Percentiles rank a stretch among this genome's conserved stretches.
Conservation (phyloP, 2,888 invertebrate species). For the Athalia cordata region DNA sequence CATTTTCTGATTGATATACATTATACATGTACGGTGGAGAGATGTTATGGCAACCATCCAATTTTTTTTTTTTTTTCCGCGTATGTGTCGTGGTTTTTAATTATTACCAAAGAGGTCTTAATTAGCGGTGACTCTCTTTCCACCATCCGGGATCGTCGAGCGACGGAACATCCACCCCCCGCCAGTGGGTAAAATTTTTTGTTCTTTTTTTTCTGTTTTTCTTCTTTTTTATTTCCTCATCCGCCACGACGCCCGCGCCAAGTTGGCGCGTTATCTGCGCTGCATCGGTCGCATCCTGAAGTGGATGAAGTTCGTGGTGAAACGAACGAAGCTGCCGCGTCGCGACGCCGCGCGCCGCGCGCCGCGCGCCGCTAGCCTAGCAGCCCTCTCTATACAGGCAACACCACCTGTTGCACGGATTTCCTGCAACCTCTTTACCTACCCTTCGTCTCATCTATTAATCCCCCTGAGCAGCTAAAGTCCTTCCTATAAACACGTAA, state of each 20-base stretch:
- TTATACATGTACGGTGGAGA: too few relatives aligned
- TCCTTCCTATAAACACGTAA: not conserved
- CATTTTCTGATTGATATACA: too few relatives aligned
- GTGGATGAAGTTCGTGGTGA: not conserved
- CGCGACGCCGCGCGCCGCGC: conserved; percentile 43
- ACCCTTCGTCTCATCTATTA: conserved; percentile 49
- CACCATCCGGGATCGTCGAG: too few relatives aligned
- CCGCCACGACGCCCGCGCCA: not conserved
- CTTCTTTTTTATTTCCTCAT: not conserved
- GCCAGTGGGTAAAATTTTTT: too few relatives aligned
- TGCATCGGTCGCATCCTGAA: conserved; percentile 31
- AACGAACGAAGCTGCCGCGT: not conserved
- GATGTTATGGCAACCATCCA: too few relatives aligned
- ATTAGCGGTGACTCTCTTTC: not conserved
- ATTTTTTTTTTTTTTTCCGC: not conserved
- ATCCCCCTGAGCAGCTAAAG: conserved; percentile 5
- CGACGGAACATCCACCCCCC: too few relatives aligned
- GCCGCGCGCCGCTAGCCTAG: too few relatives aligned
- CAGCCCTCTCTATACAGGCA: conserved; percentile 47
- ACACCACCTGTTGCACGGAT: conserved; percentile 71
- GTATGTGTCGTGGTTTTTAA: not conserved
- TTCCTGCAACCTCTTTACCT: conserved; percentile 67
- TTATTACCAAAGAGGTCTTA: not conserved
- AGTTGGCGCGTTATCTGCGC: conserved; percentile 4
- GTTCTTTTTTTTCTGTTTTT: too few relatives aligned